phyloP scores from a whole-genome alignment of 1,140 invertebrate species.

The Dufourea novaeangliae region DNA sequence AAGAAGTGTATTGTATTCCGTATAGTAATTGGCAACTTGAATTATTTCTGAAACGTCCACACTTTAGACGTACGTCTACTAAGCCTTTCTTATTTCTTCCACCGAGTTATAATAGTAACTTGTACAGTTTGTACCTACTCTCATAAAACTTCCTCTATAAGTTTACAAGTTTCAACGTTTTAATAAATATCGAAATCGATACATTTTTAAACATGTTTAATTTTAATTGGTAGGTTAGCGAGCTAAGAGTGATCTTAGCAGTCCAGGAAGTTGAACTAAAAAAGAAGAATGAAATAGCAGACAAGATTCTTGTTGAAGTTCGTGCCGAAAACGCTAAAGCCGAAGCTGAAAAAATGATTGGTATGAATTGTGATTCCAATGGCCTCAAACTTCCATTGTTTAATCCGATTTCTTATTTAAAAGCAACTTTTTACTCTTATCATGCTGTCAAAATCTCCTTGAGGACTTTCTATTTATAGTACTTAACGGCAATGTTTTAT shows the following conservation, averaged over 20 bases:
- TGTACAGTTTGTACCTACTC: too few relatives aligned
- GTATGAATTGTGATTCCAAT: constrained; percentile 73
- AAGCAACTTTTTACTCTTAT: too few relatives aligned
- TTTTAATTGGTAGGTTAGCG: constrained; percentile 82
- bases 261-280: constrained; percentile 94
- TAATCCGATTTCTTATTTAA: too few relatives aligned
- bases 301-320: constrained; percentile 93
- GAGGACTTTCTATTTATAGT: background rate
- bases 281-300: constrained; percentile 94
- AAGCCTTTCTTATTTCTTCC: too few relatives aligned
- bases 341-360: constrained; percentile 91
- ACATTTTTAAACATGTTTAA: background rate
- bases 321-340: constrained; percentile 96
- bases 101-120: too few relatives aligned
- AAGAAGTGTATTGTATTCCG: too few relatives aligned
- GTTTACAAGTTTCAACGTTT: background rate
- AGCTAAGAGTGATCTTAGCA: constrained; percentile 89
- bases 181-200: background rate
- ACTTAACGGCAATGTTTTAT: too few relatives aligned
- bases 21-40: too few relatives aligned
- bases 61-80: too few relatives aligned
- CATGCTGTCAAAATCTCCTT: too few relatives aligned
- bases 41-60: too few relatives aligned
- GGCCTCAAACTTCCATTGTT: background rate
- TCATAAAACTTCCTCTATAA: too few relatives aligned